phyloP scores from a whole-genome alignment of 1,140 invertebrate species.

The Metopolophium dirhodum region DNA sequence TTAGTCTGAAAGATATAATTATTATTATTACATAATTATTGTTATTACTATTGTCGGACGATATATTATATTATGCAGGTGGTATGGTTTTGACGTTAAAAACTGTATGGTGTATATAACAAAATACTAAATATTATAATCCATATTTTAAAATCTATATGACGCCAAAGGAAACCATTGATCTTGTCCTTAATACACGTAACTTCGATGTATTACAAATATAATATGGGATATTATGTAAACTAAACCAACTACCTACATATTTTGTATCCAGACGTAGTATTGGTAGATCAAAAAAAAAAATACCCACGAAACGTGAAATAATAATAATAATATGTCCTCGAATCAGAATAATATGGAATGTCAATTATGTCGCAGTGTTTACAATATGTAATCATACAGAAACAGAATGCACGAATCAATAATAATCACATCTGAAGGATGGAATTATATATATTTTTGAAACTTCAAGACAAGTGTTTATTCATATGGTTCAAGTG shows the following conservation, averaged over 20 bases:
- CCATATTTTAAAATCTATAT: not conserved
- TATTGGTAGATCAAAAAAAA: not conserved
- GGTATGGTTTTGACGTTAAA: too few relatives aligned
- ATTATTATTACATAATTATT: not conserved
- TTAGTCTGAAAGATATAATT: not conserved
- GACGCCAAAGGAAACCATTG: not conserved
- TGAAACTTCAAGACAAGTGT: not conserved
- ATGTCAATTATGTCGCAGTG: not conserved
- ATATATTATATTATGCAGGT: too few relatives aligned
- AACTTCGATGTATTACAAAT: not conserved
- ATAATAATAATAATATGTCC: not conserved
- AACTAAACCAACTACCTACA: not conserved
- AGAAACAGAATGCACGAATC: not conserved
- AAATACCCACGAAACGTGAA: not conserved
- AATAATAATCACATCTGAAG: not conserved
- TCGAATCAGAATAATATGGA: not conserved
- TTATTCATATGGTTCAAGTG: not conserved
- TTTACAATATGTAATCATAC: not conserved
- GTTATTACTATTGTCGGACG: not conserved
- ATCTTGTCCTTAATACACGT: not conserved
- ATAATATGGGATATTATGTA: not conserved
- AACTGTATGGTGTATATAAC: not conserved
- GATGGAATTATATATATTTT: not conserved
- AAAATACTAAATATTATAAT: not conserved
- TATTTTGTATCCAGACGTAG: not conserved